A percentile compares a stretch with the other conserved stretches of the same genome.
phyloP scores from a whole-genome alignment of 2,113 vertebrate genomes.

The Oreochromis niloticus region DNA sequence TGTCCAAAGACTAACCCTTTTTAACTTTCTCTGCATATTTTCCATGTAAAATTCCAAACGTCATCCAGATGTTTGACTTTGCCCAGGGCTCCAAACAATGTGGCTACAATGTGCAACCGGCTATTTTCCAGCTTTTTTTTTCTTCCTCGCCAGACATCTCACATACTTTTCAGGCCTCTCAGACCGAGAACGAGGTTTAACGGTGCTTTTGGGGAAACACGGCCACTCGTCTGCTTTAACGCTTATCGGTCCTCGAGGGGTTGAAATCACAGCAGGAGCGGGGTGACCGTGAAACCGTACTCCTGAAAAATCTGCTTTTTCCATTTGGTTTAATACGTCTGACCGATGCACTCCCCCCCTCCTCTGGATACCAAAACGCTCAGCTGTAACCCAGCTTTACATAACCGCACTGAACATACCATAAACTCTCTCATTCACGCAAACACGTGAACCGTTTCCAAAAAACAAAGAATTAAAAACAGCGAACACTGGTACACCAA shows the following conservation, averaged over 20 bases:
- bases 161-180: background rate
- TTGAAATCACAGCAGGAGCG: background rate
- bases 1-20: background rate
- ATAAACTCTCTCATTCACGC: slow-evolving; percentile 1
- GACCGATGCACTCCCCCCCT: background rate
- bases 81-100: slow-evolving; percentile 13
- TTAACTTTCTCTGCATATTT: slow-evolving; percentile 8
- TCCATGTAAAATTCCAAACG: slow-evolving; percentile 24
- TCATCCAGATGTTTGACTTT: slow-evolving; percentile 32
- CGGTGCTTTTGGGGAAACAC: background rate
- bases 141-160: background rate
- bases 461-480: slow-evolving; percentile 30
- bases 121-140: background rate
- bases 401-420: background rate
- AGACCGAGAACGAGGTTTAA: background rate
- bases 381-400: background rate
- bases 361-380: background rate
- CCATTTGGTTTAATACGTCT: background rate
- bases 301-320: slow-evolving; percentile 32
- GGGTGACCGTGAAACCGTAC: slow-evolving; percentile 12
- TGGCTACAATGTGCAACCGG: background rate
- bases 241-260: background rate
- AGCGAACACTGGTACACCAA: slow-evolving; percentile 24
- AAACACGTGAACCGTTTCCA: background rate
- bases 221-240: slow-evolving; percentile 19